These are phyloP conservation scores for Eulemur albifrons DNA, from an alignment of 2,797 vertebrate species.

Conservation along the genomic window DNA sequence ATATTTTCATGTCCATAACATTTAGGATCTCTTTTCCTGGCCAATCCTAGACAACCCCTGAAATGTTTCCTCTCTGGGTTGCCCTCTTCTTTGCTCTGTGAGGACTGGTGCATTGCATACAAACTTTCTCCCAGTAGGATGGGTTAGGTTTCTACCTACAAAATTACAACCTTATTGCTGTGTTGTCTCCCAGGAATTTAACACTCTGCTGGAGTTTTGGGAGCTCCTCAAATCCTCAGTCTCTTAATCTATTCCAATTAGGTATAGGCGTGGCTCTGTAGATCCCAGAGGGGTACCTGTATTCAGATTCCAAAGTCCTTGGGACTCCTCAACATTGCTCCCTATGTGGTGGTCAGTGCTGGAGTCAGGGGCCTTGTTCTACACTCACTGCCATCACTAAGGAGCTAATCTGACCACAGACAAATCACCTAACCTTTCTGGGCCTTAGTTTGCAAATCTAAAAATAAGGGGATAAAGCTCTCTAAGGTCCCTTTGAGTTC, in stretches of 20 bases:
- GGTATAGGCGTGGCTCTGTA: not conserved
- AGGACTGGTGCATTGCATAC: not conserved
- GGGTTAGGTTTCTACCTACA: not conserved
- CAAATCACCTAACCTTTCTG: not conserved
- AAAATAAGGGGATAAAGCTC: not conserved
- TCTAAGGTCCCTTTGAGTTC: not conserved
- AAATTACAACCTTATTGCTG: not conserved
- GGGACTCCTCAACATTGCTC: not conserved
- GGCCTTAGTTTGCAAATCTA: slow-evolving; percentile 2
- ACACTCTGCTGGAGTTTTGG: not conserved
- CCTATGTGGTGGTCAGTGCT: not conserved
- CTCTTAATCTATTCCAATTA: not conserved
- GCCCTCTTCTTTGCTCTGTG: not conserved
- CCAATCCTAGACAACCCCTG: not conserved
- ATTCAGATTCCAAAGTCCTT: not conserved
- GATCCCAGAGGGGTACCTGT: not conserved
- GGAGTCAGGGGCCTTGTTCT: not conserved
- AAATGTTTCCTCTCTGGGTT: not conserved
- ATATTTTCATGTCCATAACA: not conserved
- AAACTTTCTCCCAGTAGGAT: not conserved
- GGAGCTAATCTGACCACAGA: not conserved
- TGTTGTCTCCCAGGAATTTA: not conserved
- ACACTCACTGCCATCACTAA: not conserved
- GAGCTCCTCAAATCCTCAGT: not conserved
- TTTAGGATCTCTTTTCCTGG: not conserved